Evolutionary conservation across 2,888 invertebrate species (phyloP), one percentile per base, ranked within the genome.

Genomic region (Megalurothrips usitatus): DNA sequence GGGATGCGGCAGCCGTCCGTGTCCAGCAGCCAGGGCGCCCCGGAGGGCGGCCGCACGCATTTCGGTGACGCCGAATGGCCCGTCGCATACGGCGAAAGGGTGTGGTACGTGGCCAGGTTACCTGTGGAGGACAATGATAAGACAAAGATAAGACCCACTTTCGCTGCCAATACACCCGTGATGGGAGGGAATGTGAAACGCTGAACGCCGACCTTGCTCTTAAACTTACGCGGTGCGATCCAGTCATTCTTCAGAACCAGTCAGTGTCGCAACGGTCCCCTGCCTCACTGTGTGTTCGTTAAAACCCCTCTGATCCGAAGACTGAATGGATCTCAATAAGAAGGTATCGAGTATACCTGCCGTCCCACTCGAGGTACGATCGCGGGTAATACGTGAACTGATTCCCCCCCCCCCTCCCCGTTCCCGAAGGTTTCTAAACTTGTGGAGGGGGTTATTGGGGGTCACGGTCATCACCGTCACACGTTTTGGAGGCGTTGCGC

Each of bases 1-100:
- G 83, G 83, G 63, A 83, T 83, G 43, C 82, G 81, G 79, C 83
- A 83, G 26, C 82, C 83, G 14, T 80, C 26, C 12, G 81, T 80
- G 80, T 83, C 82, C 81, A 83, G 83, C 58, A 83, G 48, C 80
- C 82, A 83, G 8, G 68, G 23, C 23, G 68, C 23, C 23, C 23
- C 23, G 23, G 8, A 8, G 9, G 68, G 68, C 0, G 68, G 68
- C 11, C 68, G 68, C 26, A 2, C 23, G 68, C 68, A 75, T 0
- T 4, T 2, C 68, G 68, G 68, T 8, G 23, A 26, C 23, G 68
- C 0, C 23, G n/a, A 1, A 12, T n/a, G 68, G 23, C 4, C 23
- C 11, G 68, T 23, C 52, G 14, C 52, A 3, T 19, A 1, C 14
- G 14, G 6, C 52, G 52, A 8, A 14, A n/a, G 58, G 17, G 12